Evolutionary conservation across 2,888 invertebrate genomes (phyloP), one percentile per base, ranked within the genome.

Genomic region (Apamea anceps): DNA sequence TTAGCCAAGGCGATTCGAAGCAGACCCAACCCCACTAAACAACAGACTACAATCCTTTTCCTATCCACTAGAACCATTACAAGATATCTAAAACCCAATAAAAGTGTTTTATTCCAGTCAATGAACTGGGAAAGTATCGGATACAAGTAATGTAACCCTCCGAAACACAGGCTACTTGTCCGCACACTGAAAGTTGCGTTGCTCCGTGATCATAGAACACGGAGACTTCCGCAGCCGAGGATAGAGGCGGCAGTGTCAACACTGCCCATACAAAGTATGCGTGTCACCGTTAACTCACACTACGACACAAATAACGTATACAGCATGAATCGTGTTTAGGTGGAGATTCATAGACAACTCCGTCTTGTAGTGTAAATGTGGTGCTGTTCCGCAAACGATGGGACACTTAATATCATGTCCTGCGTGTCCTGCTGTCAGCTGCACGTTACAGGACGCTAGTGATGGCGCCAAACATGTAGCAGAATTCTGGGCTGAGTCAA

Each of bases 71-170:
- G 65, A 85, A 75, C 81, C 75, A 81, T 83, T 83, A 75, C 70
- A 81, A 71, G 82, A 75, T 85, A 85, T 85, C 85, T 82, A 79
- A 85, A 75, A 75, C 75, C 85, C 82, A 83, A 85, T 83, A 83
- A 82, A 82, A 83, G 82, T 83, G 65, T 75, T 83, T 85, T 83
- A 85, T 83, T 83, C 85, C 62, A 83, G 71, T 71, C 82, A 83
- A 71, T 83, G 82, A 85, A 75, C 85, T 75, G 75, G n/a, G 79
- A 81, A 82, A 85, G 75, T 85, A 85, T 85, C 54, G 65, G 85
- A 28, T 42, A 42, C 65, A 70, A 85, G 73, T 79, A 62, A 80
- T 67, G 72, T 85, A 57, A 72, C 80, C 72, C 66, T 65, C 28
- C 18, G 82, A 65, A 75, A 81, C 74, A 63, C 60, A 8, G 28